A percentile compares a stretch with the other conserved stretches of the same genome.
Evolutionary conservation across 1,140 invertebrate genomes (phyloP).

Genomic region (Euwallacea similis): DNA sequence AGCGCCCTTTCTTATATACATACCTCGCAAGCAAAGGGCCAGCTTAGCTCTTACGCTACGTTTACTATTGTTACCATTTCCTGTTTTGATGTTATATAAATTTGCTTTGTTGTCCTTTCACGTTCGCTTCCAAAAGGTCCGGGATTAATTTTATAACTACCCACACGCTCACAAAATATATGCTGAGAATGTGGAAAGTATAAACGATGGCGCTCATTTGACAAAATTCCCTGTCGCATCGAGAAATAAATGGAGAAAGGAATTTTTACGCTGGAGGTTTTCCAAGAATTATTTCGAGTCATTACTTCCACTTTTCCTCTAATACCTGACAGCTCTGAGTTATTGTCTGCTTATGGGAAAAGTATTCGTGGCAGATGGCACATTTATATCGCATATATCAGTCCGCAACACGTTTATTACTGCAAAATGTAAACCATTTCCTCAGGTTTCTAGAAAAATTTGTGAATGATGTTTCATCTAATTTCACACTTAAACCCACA

Average conservation of each 20-base stretch:
- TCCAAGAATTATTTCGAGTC: constrained; percentile 37
- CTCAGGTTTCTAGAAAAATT: too few relatives aligned
- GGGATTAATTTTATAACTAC: neutral
- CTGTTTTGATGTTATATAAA: constrained; percentile 17
- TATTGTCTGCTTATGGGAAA: constrained; percentile 38
- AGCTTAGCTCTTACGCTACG: constrained; percentile 29
- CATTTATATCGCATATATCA: constrained; percentile 38
- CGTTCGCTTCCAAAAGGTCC: neutral
- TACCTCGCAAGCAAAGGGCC: constrained; percentile 29
- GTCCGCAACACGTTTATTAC: neutral
- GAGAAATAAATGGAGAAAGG: constrained; percentile 27
- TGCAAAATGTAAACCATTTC: too few relatives aligned
- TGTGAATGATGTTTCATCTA: too few relatives aligned
- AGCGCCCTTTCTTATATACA: constrained; percentile 39
- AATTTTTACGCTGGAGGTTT: constrained; percentile 32
- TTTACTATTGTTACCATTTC: constrained; percentile 30
- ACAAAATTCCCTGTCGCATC: constrained; percentile 13
- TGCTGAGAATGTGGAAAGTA: neutral
- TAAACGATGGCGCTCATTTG: neutral
- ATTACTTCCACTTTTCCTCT: constrained; percentile 39
- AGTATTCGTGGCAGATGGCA: constrained; percentile 32
- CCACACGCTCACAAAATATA: too few relatives aligned
- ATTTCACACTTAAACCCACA: too few relatives aligned
- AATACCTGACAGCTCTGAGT: constrained; percentile 33
- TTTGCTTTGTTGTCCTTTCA: neutral